Evolutionary conservation across 2,113 vertebrate genomes (phyloP).

Genomic region (Rostratula benghalensis): DNA sequence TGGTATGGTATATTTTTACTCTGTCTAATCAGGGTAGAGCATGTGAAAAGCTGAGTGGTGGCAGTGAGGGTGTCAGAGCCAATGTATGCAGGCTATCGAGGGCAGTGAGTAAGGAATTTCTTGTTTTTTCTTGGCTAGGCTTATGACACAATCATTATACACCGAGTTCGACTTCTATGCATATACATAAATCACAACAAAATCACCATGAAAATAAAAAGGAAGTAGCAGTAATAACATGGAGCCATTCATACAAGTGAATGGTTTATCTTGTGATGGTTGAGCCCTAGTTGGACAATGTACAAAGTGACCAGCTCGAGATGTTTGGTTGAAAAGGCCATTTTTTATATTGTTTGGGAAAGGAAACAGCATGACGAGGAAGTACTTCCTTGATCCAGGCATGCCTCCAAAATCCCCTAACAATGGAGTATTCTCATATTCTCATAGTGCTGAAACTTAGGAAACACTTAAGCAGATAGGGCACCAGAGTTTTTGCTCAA

Average conservation of each 20-base stretch:
- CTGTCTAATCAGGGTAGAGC: neutral
- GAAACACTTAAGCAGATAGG: slow-evolving; percentile 63
- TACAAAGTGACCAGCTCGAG: slow-evolving; percentile 64
- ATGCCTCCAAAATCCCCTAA: slow-evolving; percentile 64
- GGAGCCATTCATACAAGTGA: slow-evolving; percentile 62
- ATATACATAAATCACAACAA: slow-evolving; percentile 66
- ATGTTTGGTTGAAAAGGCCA: slow-evolving; percentile 63
- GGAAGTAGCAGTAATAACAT: slow-evolving; percentile 66
- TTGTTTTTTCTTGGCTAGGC: neutral
- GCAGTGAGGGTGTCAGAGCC: neutral
- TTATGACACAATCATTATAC: neutral
- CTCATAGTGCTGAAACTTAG: slow-evolving; percentile 57
- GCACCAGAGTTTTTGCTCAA: slow-evolving; percentile 38
- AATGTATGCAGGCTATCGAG: neutral
- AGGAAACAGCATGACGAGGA: slow-evolving; percentile 77
- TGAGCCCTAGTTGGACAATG: slow-evolving; percentile 66
- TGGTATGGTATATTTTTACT: neutral
- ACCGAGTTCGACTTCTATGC: neutral
- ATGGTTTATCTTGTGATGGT: slow-evolving; percentile 43
- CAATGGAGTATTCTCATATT: slow-evolving; percentile 71
- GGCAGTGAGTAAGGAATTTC: neutral
- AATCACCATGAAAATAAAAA: slow-evolving; percentile 58
- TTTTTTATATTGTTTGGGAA: slow-evolving; percentile 78
- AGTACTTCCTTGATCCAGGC: slow-evolving; percentile 76
- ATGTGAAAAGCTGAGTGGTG: neutral